These are phyloP conservation scores for Pao palembangensis DNA, from an alignment of 2,113 vertebrate genomes.

Conservation along the genomic window DNA sequence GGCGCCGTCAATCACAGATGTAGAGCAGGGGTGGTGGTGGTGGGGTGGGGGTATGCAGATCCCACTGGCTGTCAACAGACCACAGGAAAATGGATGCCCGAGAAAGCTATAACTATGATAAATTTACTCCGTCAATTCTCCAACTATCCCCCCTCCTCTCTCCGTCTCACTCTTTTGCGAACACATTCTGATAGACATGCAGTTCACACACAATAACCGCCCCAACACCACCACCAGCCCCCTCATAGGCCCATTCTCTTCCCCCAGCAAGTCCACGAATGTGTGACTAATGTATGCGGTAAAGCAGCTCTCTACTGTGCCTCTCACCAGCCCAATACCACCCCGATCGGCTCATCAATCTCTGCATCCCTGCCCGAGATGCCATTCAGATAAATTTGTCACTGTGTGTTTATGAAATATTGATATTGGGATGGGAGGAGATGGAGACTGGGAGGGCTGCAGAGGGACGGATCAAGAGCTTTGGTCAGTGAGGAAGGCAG, in stretches of 20 bases:
- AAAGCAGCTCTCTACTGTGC: conserved; percentile 91
- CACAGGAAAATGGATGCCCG: conserved; percentile 91
- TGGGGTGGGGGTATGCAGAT: conserved; percentile 59
- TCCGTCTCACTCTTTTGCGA: conserved; percentile 33
- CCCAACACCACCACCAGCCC: conserved; percentile 64
- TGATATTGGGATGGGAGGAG: conserved; percentile 58
- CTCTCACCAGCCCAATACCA: conserved; percentile 87
- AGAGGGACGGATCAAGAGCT: conserved; percentile 52
- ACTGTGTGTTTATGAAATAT: conserved; percentile 85
- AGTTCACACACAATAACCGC: conserved; percentile 54
- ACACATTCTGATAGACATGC: conserved; percentile 64
- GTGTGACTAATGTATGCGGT: conserved; percentile 98
- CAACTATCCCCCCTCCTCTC: conserved; percentile 50
- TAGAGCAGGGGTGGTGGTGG: conserved; percentile 9
- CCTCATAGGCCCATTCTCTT: conserved; percentile 71
- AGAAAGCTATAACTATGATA: conserved; percentile 99
- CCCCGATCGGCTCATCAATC: conserved; percentile 91
- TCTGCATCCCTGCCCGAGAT: conserved; percentile 81
- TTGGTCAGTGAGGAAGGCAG: conserved; percentile 17
- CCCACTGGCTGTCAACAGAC: conserved; percentile 83
- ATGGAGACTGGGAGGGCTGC: conserved; percentile 50
- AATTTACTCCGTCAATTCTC: conserved; percentile 80
- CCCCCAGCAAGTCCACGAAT: conserved; percentile 44
- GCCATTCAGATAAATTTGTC: conserved; percentile 78
- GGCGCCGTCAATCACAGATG: conserved; percentile 57